Base-by-base conservation (phyloP, 2,888 invertebrate genomes). In the Tanytarsus gracilentus region DNA sequence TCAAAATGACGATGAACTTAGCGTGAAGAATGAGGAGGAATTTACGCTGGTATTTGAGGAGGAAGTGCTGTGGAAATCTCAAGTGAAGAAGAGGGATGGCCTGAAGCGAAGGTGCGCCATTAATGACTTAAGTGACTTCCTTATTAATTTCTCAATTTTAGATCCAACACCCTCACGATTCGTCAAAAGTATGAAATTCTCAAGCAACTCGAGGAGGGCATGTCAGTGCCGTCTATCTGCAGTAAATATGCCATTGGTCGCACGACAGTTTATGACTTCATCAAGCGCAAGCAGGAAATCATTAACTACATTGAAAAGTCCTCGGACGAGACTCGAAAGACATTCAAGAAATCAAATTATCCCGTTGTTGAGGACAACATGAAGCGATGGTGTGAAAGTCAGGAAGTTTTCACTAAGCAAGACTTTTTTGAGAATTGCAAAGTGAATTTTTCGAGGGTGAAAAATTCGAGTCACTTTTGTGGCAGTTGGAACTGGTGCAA, bases 341-440 rank as follows among this genome's bases (percentile, higher is more conserved):
- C 55, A 14, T 40, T 55, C 26, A 55, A 55, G 16, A 39, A 39
- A 16, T 39, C 55, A 55, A 55, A 55, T 21, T 55, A 26, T 55
- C 55, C 55, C 4, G 40, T 27, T 4, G 25, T 55, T 14, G 55
- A 55, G 14, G 23, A 55, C 9, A 16, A 4, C 2, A 16, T 55
- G 25, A 5, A 40, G 2, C 11, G 25, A 23, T 55, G 40, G 39
- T 39, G 39, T 14, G 16, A 55, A 2, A 21, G 14, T n/a, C 25
- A n/a, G 18, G 8, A 25, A 7, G 7, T 8, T 7, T 55, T 25
- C 11, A 40, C 40, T 14, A 40, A 55, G 11, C 26, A 55, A 3
- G 14, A 26, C 9, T 55, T 55, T 7, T 39, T 33, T 9, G 55
- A 55, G 1, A 8, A 55, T 7, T 23, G n/a, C 11, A 55, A 40